These are phyloP conservation scores for Orthochromis malagaraziensis DNA, from an alignment of 2,113 vertebrate species.

Conservation along the genomic window DNA sequence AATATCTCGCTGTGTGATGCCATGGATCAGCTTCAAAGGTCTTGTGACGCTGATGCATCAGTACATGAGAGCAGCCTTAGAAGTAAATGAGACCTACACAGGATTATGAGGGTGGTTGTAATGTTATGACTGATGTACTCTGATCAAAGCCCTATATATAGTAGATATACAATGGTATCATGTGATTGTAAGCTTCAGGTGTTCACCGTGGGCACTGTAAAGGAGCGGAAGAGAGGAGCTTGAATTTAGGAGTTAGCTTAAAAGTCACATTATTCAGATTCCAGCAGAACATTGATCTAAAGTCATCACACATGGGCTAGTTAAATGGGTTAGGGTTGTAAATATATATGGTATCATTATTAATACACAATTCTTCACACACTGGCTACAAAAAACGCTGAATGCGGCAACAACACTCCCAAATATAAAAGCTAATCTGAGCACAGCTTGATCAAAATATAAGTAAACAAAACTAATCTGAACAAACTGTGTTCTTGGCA, in stretches of 20 bases:
- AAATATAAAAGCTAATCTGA: neutral
- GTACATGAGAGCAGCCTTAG: neutral
- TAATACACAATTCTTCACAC: neutral
- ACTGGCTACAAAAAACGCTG: too few species aligned
- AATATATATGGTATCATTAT: neutral
- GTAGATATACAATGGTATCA: neutral
- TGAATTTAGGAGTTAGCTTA: neutral
- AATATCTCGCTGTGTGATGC: accelerated
- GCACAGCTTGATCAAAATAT: neutral
- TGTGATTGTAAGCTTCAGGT: neutral
- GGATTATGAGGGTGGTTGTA: neutral
- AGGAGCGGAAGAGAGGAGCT: neutral
- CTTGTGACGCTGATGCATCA: neutral
- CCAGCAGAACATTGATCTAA: neutral
- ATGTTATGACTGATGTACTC: neutral
- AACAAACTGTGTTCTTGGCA: neutral
- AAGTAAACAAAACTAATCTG: neutral
- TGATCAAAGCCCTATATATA: neutral
- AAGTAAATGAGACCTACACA: neutral
- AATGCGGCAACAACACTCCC: neutral
- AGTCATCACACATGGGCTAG: neutral
- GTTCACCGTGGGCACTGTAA: neutral
- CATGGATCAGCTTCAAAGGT: neutral
- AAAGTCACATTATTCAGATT: neutral
- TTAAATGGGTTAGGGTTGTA: neutral